Evolutionary conservation across 2,797 vertebrate genomes (phyloP).

Genomic region (Hemitrygon akajei): DNA sequence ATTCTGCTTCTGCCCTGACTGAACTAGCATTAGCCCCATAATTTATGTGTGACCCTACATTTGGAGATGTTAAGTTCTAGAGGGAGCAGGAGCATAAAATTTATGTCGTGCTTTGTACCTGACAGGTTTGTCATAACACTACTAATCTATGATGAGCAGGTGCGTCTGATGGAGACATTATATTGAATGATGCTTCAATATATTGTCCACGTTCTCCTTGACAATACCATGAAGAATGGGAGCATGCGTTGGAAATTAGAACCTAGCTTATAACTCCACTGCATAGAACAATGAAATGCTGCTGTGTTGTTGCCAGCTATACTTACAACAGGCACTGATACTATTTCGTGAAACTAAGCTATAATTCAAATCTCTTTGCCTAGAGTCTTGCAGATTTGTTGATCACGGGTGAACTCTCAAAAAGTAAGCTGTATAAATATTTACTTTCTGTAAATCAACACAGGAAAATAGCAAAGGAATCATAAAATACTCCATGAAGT

Average conservation of each 20-base stretch:
- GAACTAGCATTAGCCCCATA: not conserved
- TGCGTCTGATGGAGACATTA: not conserved
- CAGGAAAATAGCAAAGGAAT: not conserved
- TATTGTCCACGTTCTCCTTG: slow-evolving; percentile 11
- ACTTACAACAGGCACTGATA: not conserved
- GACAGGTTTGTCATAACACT: slow-evolving; percentile 1
- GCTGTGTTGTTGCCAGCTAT: not conserved
- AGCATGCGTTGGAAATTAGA: not conserved
- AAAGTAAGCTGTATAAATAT: not conserved
- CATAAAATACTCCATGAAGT: too few relatives aligned
- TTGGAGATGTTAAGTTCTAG: not conserved
- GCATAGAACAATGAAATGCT: not conserved
- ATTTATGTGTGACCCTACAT: not conserved
- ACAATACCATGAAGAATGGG: not conserved
- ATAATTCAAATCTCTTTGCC: not conserved
- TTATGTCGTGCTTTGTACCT: not conserved
- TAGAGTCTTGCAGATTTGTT: not conserved
- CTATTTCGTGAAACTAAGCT: not conserved
- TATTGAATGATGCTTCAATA: slow-evolving; percentile 13
- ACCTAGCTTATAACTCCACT: slow-evolving; percentile 15
- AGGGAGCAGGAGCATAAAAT: not conserved
- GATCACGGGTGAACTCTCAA: not conserved
- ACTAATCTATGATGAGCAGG: not conserved
- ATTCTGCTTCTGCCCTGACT: not conserved
- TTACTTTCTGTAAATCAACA: not conserved